phyloP scores from a whole-genome alignment of 1,140 invertebrate species.

The Pseudomyrmex gracilis region DNA sequence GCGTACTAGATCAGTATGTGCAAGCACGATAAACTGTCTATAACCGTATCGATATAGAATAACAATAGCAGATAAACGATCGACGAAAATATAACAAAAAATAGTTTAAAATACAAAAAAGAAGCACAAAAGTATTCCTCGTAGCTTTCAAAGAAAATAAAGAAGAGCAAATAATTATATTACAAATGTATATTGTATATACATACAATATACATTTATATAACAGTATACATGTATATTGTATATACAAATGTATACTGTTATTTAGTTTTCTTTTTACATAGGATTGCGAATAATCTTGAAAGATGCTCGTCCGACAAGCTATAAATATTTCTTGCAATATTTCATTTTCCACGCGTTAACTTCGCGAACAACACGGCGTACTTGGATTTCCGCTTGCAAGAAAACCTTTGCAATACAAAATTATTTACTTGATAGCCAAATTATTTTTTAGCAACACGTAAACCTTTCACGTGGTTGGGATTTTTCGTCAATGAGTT shows the following conservation, averaged over 20 bases:
- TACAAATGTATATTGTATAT: constrained; percentile 44
- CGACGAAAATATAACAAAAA: not conserved
- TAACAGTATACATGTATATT: too few relatives aligned
- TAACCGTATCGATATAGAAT: constrained; percentile 30
- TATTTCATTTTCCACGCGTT: constrained; percentile 44
- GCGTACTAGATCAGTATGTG: constrained; percentile 31
- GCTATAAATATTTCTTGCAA: constrained; percentile 47
- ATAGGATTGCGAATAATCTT: constrained; percentile 35
- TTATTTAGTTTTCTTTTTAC: too few relatives aligned
- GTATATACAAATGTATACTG: too few relatives aligned
- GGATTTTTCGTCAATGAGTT: constrained; percentile 6
- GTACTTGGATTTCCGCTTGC: not conserved
- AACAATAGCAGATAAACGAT: not conserved
- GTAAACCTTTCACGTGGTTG: constrained; percentile 41
- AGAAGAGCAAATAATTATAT: constrained; percentile 8
- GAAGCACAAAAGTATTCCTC: not conserved
- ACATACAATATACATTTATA: too few relatives aligned
- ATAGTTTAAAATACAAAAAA: not conserved
- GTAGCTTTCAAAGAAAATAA: not conserved
- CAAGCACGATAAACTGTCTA: constrained; percentile 48
- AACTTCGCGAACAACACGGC: constrained; percentile 28
- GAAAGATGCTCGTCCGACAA: constrained; percentile 20
- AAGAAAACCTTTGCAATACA: constrained; percentile 27
- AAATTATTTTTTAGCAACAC: constrained; percentile 53
- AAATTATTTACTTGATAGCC: constrained; percentile 50